These are phyloP conservation scores for Vannuccia rotundouncinata DNA, from an alignment of 2,888 invertebrate genomes.

Conservation along the genomic window DNA sequence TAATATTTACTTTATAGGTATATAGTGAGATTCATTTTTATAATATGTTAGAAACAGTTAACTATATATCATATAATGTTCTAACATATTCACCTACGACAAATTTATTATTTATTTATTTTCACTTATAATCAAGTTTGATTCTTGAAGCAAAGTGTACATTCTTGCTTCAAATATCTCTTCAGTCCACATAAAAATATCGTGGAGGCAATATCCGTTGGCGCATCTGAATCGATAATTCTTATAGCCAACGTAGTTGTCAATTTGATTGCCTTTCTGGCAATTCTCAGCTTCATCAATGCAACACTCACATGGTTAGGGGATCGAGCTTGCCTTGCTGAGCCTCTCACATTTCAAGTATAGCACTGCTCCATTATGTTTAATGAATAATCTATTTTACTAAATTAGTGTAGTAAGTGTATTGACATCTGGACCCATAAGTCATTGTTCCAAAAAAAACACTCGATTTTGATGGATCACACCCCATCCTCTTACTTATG, in stretches of 20 bases:
- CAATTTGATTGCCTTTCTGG: constrained; percentile 82
- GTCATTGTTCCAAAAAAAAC: no score
- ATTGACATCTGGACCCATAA: no score
- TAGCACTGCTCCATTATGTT: no score
- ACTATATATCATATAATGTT: no score
- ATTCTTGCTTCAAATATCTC: constrained; percentile 9
- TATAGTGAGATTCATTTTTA: not conserved
- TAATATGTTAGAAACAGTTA: not conserved
- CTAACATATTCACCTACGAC: no score
- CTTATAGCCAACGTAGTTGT: constrained; percentile 79
- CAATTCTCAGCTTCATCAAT: constrained; percentile 77
- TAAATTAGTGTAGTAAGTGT: no score
- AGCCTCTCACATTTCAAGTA: constrained; percentile 60
- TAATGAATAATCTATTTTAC: no score
- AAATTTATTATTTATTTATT: no score
- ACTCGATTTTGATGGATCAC: no score
- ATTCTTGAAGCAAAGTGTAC: no score
- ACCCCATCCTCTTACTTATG: no score
- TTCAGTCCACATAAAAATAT: constrained; percentile 72
- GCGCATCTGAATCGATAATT: constrained; percentile 72
- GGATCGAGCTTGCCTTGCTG: constrained; percentile 44
- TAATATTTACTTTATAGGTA: not conserved
- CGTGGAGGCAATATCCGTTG: constrained; percentile 82
- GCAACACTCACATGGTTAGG: constrained; percentile 74
- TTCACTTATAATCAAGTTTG: no score